Conservation (phyloP, 2,113 vertebrate species). For the Struthidea cinerea region DNA sequence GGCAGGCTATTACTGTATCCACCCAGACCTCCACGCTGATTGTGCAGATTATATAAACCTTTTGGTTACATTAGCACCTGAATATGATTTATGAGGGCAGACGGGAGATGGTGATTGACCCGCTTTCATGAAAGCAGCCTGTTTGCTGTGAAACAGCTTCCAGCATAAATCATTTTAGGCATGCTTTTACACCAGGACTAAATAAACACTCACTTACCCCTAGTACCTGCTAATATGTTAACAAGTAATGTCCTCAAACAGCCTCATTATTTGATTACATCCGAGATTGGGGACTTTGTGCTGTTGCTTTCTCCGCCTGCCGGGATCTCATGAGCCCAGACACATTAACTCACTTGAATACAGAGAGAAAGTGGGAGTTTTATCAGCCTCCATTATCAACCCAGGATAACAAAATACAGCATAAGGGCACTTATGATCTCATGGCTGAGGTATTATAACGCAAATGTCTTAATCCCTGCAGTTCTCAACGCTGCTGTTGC, state of each 20-base stretch:
- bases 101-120: constrained; percentile 55
- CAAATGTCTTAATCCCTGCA: constrained; percentile 38
- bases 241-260: constrained; percentile 68
- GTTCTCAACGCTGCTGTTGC: constrained; percentile 9
- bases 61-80: constrained; percentile 67
- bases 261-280: constrained; percentile 63
- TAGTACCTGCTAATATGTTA: constrained; percentile 70
- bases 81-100: constrained; percentile 66
- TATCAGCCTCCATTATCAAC: constrained; percentile 51
- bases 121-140: constrained; percentile 55
- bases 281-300: constrained; percentile 34
- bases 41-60: constrained; percentile 47
- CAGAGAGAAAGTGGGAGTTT: constrained; percentile 41
- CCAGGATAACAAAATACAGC: constrained; percentile 15
- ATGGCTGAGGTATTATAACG: background rate
- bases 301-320: background rate
- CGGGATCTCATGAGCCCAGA: constrained; percentile 37
- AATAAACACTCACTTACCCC: constrained; percentile 67
- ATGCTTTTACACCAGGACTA: constrained; percentile 65
- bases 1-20: constrained; percentile 9
- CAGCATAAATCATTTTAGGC: constrained; percentile 67
- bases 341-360: constrained; percentile 30
- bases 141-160: constrained; percentile 59
- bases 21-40: constrained; percentile 25
- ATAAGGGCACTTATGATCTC: constrained; percentile 52